A percentile compares a stretch with the other conserved stretches of the same genome.
Evolutionary conservation across 2,113 vertebrate species (phyloP).

Genomic region (Myotis yumanensis): DNA sequence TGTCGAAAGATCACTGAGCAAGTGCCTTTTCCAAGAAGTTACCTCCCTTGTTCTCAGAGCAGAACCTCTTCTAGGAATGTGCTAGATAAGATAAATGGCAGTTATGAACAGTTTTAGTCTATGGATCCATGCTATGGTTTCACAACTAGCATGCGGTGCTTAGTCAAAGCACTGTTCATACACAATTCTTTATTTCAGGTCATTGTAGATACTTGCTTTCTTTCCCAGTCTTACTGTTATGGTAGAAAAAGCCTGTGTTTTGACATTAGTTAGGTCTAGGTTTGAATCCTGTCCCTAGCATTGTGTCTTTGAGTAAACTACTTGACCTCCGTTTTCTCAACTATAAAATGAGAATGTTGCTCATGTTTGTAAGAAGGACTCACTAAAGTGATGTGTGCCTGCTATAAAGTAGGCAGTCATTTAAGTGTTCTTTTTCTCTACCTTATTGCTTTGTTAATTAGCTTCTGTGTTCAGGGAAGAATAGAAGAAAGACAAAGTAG

Average conservation of each 20-base stretch:
- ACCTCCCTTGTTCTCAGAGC: constrained; percentile 64
- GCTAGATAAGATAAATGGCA: constrained; percentile 68
- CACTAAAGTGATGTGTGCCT: background rate
- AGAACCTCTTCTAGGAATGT: constrained; percentile 50
- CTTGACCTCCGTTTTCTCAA: background rate
- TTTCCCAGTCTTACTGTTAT: background rate
- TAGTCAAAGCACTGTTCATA: constrained; percentile 28
- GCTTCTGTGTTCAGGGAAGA: background rate
- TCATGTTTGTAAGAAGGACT: background rate
- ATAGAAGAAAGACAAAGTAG: background rate
- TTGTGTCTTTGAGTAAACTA: constrained; percentile 37
- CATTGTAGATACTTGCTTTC: background rate
- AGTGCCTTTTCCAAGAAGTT: constrained; percentile 64
- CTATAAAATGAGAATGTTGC: constrained; percentile 8
- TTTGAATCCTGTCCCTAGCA: constrained; percentile 2
- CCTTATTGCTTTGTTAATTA: constrained; percentile 27
- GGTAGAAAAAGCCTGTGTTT: constrained; percentile 23
- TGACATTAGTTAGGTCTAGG: background rate
- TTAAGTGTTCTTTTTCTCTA: background rate
- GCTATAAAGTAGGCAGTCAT: background rate
- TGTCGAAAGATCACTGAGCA: constrained; percentile 53
- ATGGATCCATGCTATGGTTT: constrained; percentile 41
- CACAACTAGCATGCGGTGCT: background rate
- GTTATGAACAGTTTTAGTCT: constrained; percentile 39
- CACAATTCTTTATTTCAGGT: background rate